These are phyloP conservation scores for Drosophila multiciliata DNA, from an alignment of 2,888 invertebrate species.

Conservation along the genomic window DNA sequence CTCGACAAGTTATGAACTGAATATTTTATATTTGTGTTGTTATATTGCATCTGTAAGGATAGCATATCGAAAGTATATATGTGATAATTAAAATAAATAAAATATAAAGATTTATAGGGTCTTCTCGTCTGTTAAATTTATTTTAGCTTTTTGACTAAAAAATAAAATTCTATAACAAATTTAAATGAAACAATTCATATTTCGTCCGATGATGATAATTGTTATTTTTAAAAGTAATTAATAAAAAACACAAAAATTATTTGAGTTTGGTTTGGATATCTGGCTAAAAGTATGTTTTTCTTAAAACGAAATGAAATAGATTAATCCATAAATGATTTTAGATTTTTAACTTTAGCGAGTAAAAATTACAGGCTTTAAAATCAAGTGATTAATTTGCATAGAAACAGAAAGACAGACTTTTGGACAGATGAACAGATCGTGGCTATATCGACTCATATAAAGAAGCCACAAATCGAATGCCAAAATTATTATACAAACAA, in stretches of 20 bases:
- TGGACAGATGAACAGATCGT: background rate
- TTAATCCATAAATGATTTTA: background rate
- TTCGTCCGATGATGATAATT: slow-evolving; percentile 84
- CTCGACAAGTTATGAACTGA: background rate
- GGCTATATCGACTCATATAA: background rate
- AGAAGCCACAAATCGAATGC: background rate
- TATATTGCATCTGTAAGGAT: background rate
- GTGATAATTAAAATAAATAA: slow-evolving; percentile 81
- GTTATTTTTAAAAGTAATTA: background rate
- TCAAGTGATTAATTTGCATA: rapidly evolving
- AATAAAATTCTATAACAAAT: slow-evolving; percentile 86
- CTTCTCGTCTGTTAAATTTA: slow-evolving; percentile 90
- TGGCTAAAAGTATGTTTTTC: background rate
- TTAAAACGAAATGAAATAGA: background rate
- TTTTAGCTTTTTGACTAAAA: slow-evolving; percentile 89
- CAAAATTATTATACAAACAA: background rate
- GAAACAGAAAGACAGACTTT: background rate
- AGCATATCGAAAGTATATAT: background rate
- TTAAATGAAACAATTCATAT: slow-evolving; percentile 87
- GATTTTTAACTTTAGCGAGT: too few species aligned
- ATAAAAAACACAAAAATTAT: background rate
- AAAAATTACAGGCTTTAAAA: too few species aligned
- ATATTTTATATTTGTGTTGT: background rate
- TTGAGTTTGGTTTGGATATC: background rate
- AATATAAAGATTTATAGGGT: slow-evolving; percentile 91